Percentiles rank a stretch among this genome's conserved stretches.
Evolutionary conservation across 2,797 vertebrate genomes (phyloP).

Genomic region (Clarias pachynema): DNA sequence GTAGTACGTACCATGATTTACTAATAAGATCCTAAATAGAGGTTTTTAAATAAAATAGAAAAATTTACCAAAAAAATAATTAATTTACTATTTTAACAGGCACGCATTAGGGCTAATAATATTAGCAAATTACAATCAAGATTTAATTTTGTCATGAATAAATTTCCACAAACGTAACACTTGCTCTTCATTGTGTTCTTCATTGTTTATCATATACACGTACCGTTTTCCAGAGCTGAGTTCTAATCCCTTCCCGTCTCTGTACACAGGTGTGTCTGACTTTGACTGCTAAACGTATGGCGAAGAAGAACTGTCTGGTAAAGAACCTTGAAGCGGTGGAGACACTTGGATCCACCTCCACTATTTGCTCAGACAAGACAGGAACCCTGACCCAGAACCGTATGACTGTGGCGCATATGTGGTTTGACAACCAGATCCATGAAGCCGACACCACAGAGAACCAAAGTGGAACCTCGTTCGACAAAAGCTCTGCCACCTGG

Average conservation of each 20-base stretch:
- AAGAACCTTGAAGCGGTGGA: slow-evolving; percentile 84
- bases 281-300: slow-evolving; percentile 93
- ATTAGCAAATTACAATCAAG: no score
- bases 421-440: slow-evolving; percentile 94
- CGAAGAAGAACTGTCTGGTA: slow-evolving; percentile 85
- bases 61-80: no score
- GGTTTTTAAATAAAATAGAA: no score
- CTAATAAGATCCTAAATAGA: neutral
- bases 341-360: slow-evolving; percentile 91
- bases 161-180: no score
- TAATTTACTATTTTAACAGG: no score
- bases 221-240: neutral
- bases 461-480: slow-evolving; percentile 92
- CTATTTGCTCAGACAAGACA: slow-evolving; percentile 85
- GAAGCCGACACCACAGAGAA: slow-evolving; percentile 92
- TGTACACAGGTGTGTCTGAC: slow-evolving; percentile 88
- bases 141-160: no score
- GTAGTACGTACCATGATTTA: neutral
- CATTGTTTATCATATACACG: no score
- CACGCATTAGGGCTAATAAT: no score
- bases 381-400: slow-evolving; percentile 91
- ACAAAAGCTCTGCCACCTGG: slow-evolving; percentile 92
- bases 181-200: no score
- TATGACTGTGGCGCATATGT: slow-evolving; percentile 88
- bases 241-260: neutral